Conservation (phyloP, 2,888 invertebrate genomes). For the Pristionchus japonicus region DNA sequence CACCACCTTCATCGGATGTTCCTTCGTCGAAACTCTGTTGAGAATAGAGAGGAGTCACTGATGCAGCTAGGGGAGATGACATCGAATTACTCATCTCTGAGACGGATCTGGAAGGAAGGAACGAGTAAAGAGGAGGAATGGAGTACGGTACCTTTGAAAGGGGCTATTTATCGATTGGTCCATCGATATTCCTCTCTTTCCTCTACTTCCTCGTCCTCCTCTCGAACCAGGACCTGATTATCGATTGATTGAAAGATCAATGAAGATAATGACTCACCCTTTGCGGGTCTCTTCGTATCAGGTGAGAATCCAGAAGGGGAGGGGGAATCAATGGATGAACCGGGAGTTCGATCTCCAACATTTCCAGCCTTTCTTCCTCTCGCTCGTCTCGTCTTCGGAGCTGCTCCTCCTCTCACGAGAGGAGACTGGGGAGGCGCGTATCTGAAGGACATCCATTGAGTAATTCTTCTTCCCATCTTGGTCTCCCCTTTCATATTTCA, state of each 20-base stretch:
- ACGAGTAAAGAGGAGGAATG: too few species aligned
- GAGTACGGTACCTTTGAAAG: not conserved
- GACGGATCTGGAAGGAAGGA: not conserved
- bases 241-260: not conserved
- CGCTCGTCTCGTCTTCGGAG: not conserved
- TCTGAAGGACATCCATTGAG: not conserved
- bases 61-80: constrained; percentile 16
- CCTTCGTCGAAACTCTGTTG: constrained; percentile 28
- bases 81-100: constrained; percentile 38
- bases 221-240: constrained; percentile 14
- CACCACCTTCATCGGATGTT: not conserved
- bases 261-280: not conserved
- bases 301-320: constrained; percentile 1
- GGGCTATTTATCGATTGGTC: not conserved
- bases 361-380: constrained; percentile 29
- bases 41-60: constrained; percentile 26
- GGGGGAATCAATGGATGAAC: constrained; percentile 36
- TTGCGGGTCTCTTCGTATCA: constrained; percentile 21
- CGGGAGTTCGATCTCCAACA: constrained; percentile 38
- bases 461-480: not conserved
- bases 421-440: constrained; percentile 26
- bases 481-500: not conserved
- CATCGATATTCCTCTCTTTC: constrained; percentile 18
- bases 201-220: constrained; percentile 35
- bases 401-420: constrained; percentile 2